A percentile compares a stretch with the other conserved stretches of the same genome.
Conservation (phyloP, 2,797 vertebrate genomes). For the Lacerta viridis region DNA sequence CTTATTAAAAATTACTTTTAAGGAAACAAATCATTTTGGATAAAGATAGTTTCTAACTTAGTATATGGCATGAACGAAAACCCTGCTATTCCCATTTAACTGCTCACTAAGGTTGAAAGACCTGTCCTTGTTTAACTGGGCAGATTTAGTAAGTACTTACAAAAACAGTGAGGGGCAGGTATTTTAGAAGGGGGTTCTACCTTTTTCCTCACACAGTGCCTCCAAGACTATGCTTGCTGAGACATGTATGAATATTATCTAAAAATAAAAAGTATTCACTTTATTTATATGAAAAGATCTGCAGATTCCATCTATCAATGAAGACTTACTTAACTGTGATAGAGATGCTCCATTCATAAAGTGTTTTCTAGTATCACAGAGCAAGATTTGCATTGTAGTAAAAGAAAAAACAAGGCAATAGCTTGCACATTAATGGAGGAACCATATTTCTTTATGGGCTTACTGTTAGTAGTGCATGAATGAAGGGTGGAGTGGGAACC, state of each 20-base stretch:
- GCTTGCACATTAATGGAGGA: not conserved
- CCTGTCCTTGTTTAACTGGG: not conserved
- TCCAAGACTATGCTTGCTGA: not conserved
- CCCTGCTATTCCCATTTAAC: not conserved
- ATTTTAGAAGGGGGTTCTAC: not conserved
- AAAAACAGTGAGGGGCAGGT: not conserved
- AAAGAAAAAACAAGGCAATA: not conserved
- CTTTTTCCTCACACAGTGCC: not conserved
- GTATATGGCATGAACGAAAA: not conserved
- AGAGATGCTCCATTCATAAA: not conserved
- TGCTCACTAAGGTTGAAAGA: not conserved
- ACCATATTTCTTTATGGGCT: not conserved
- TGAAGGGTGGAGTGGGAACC: not conserved
- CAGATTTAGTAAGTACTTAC: not conserved
- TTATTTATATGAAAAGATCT: not conserved
- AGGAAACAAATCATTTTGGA: not conserved
- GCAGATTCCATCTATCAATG: not conserved
- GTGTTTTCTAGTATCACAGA: not conserved
- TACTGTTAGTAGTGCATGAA: not conserved
- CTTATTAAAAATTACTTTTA: not conserved
- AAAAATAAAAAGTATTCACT: not conserved
- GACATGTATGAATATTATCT: not conserved
- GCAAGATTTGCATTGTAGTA: not conserved
- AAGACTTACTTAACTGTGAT: not conserved
- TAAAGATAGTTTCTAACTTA: not conserved